Percentiles rank a stretch among this genome's conserved stretches.
phyloP scores from a whole-genome alignment of 2,113 vertebrate genomes.

The Greenwoodochromis staneri region DNA sequence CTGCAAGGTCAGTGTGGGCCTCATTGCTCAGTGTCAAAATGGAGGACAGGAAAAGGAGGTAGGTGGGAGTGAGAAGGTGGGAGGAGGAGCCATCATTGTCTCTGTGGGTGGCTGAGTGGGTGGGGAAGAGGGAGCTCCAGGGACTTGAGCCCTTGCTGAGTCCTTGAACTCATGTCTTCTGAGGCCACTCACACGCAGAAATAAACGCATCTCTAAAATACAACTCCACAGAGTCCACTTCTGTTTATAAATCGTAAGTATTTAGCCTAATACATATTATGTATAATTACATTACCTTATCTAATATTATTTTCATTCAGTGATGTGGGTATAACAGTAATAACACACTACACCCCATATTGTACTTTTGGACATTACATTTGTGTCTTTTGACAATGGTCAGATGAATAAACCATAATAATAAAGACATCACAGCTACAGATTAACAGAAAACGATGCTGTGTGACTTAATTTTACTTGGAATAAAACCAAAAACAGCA shows the following conservation, averaged over 20 bases:
- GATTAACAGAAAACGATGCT: background rate
- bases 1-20: constrained; percentile 43
- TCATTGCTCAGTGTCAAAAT: constrained; percentile 36
- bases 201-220: background rate
- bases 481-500: background rate
- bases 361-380: background rate
- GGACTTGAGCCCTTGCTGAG: constrained; percentile 23
- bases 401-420: background rate
- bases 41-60: constrained; percentile 21
- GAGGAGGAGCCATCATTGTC: constrained; percentile 23
- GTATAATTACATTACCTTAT: background rate
- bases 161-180: constrained; percentile 47
- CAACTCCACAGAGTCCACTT: background rate
- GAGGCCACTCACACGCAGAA: background rate
- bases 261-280: background rate
- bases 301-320: background rate
- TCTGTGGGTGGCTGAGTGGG: background rate
- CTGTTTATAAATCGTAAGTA: background rate
- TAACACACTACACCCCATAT: background rate
- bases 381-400: background rate
- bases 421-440: background rate
- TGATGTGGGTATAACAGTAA: background rate
- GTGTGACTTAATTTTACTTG: background rate
- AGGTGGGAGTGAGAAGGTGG: background rate
- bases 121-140: background rate